Evolutionary conservation across 2,888 invertebrate species (phyloP).

Genomic region (Stenodema calcarata): DNA sequence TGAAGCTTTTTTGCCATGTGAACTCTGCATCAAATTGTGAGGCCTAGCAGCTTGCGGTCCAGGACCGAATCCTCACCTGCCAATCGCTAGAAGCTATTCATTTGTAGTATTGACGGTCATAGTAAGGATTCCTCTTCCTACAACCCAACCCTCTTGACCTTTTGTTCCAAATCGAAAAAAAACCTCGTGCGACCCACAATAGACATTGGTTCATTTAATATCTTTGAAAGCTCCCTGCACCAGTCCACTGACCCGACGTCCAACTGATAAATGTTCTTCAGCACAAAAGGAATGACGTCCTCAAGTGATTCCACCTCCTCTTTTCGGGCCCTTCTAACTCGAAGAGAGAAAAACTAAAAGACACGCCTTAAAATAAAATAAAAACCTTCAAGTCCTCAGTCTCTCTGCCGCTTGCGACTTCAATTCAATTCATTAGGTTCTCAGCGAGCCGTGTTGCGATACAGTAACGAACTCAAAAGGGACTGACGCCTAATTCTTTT

Average conservation of each 20-base stretch:
- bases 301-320: neutral
- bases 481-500: neutral
- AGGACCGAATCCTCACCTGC: too few species aligned
- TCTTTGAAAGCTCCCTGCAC: constrained; percentile 1
- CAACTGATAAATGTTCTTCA: constrained; percentile 28
- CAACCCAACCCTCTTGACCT: too few species aligned
- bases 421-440: neutral
- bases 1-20: too few species aligned
- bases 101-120: too few species aligned
- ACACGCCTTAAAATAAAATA: neutral
- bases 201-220: constrained; percentile 13
- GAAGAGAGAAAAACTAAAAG: neutral
- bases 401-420: neutral
- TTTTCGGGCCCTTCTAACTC: neutral
- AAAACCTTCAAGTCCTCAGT: neutral
- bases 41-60: too few species aligned
- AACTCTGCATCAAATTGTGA: too few species aligned
- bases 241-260: neutral
- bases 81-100: too few species aligned
- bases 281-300: constrained; percentile 13
- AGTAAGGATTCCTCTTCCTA: too few species aligned
- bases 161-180: too few species aligned
- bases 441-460: neutral
- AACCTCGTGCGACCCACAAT: neutral
- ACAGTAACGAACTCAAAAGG: neutral